These are phyloP conservation scores for Dromas ardeola DNA, from an alignment of 2,113 vertebrate species.

Conservation along the genomic window DNA sequence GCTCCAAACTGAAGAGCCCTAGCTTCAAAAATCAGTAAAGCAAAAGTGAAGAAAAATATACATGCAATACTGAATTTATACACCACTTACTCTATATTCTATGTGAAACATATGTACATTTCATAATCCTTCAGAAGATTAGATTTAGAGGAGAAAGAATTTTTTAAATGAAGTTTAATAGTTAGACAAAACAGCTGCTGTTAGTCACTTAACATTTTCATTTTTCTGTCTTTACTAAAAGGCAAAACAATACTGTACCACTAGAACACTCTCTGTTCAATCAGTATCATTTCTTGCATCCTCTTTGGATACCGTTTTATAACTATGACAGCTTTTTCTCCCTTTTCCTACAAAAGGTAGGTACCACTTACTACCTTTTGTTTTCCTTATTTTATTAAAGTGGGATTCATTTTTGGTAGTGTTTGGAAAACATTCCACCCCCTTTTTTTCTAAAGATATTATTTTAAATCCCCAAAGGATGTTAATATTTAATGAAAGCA, in stretches of 20 bases:
- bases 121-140: neutral
- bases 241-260: neutral
- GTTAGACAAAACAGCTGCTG: neutral
- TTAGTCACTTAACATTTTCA: neutral
- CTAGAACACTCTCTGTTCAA: neutral
- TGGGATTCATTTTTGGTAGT: neutral
- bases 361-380: neutral
- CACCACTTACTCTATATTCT: neutral
- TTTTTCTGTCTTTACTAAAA: neutral
- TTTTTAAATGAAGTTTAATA: neutral
- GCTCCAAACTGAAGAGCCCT: neutral
- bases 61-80: neutral
- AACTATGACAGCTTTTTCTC: neutral
- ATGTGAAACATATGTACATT: neutral
- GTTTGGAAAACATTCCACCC: neutral
- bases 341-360: neutral
- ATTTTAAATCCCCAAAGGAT: neutral
- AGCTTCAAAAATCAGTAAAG: neutral
- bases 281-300: neutral
- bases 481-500: neutral
- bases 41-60: neutral
- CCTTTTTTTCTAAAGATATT: neutral
- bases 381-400: neutral
- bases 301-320: neutral
- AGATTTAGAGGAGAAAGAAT: neutral